Base-by-base conservation (phyloP, 53 echinoderm and acorn worm genomes). In the Antedon mediterranea region DNA sequence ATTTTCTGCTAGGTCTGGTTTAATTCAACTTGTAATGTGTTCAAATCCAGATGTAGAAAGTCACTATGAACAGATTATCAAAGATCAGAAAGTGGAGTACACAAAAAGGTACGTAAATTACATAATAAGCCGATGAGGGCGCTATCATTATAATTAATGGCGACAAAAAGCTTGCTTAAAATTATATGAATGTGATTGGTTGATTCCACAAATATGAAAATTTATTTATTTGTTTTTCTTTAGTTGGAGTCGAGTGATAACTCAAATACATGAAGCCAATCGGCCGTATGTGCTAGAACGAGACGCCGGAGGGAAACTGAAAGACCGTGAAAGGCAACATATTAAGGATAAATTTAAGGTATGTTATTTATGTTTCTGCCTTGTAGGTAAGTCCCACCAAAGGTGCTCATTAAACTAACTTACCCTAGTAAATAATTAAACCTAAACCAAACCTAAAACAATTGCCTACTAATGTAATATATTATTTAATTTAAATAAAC, bases 321-420 rank as follows among this genome's bases (percentile, higher is more conserved):
- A 95, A 73, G 97, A 95, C 72, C 89, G 86, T 32, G 95, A 95
- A 33, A 75, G 97, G 18, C 91, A 91, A 44, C 89, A 89, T 29
- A 95, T 95, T 71, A 95, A 95, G 70, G 97, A 95, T 71, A 95
- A 92, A 79, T 95, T 95, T 79, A 95, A 95, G 91, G 97, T 95
- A 32, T 75, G 85, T n/a, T 0, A 0, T 23, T n/a, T n/a, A n/a
- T n/a, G n/a, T n/a, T n/a, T n/a, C n/a, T n/a, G n/a, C n/a, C n/a
- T n/a, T n/a, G n/a, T n/a, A n/a, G n/a, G n/a, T n/a, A n/a, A n/a
- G n/a, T n/a, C n/a, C n/a, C n/a, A n/a, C n/a, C n/a, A n/a, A n/a
- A n/a, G n/a, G n/a, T n/a, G n/a, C n/a, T n/a, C n/a, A n/a, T n/a
- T n/a, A n/a, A n/a, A n/a, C n/a, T n/a, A 28, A 30, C 79, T 79